A percentile compares a stretch with the other conserved stretches of the same genome.
Conservation (phyloP, 1,140 invertebrate genomes). For the Phymastichus coffea region DNA sequence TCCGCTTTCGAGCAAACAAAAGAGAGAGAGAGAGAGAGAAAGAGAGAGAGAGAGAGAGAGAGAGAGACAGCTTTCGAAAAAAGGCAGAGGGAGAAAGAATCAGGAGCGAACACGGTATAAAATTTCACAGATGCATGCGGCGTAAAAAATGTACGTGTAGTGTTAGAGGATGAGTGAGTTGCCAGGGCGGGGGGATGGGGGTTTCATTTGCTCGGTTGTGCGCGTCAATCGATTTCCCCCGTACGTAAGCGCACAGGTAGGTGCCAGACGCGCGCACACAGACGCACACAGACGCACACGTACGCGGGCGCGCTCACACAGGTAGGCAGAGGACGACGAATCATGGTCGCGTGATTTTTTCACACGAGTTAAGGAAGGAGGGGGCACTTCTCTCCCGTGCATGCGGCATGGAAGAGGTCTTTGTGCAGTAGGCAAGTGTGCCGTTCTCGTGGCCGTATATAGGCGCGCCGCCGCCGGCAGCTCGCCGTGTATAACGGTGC, state of each 20-base stretch:
- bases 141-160: too few relatives aligned
- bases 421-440: constrained; percentile 8
- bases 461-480: constrained; percentile 1
- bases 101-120: background rate
- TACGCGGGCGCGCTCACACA: too few relatives aligned
- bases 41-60: background rate
- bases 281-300: too few relatives aligned
- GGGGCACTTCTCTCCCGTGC: background rate
- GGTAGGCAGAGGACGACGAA: too few relatives aligned
- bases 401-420: background rate
- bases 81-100: too few relatives aligned
- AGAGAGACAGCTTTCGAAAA: too few relatives aligned
- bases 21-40: background rate
- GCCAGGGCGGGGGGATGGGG: too few relatives aligned
- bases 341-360: constrained; percentile 24
- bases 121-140: background rate
- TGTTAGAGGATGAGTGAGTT: too few relatives aligned
- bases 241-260: constrained; percentile 10
- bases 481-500: constrained; percentile 12
- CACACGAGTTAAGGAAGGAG: constrained; percentile 5
- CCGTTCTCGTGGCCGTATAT: background rate
- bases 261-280: too few relatives aligned
- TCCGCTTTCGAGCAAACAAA: background rate
- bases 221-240: constrained; percentile 21
- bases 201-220: background rate